Evolutionary conservation across 2,113 vertebrate species (phyloP), one percentile per base, ranked within the genome.

Genomic region (Heterochromis multidens): DNA sequence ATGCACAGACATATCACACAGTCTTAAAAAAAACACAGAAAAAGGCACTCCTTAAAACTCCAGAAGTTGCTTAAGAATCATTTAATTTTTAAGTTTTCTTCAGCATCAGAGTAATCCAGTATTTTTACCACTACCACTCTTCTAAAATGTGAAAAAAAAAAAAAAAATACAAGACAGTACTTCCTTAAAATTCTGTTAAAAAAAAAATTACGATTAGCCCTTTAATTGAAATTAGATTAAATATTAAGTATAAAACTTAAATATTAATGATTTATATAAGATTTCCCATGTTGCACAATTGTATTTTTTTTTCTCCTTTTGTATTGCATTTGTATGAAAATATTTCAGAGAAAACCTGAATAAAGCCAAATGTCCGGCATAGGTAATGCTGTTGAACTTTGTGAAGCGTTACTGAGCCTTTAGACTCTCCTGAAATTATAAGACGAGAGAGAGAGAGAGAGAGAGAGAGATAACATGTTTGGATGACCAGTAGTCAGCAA

Each of bases 401-500:
- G 3, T 9, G 14, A 25, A 58, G 46, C 1, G 1, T 27, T n/a
- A 7, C 16, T 21, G 13, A 54, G 13, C 9, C 13, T 35, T 27
- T 29, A 60, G 19, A 63, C 21, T 46, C 9, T 29, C 6, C 3
- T 58, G 57, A 62, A 81, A 77, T 40, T 52, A 4, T n/a, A 29
- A 37, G 31, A n/a, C 0, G 13, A 1, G 62, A 37, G 54, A n/a
- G 25, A 65, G 14, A 83, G 72, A 92, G n/a, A n/a, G 13, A 1
- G 62, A 37, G 54, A n/a, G 25, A 65, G 14, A 83, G 72, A 92
- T 49, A 83, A 61, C 46, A 56, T 17, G 23, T 23, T 7, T 43
- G 43, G 31, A 84, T 62, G 63, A 23, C 11, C 11, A 35, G 61
- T 29, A 46, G 77, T 85, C 80, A 87, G 82, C 86, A 86, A 65